Percentiles rank a stretch among this genome's conserved stretches.
These are phyloP conservation scores for Peromyscus melanophrys DNA, from an alignment of 2,797 vertebrate genomes.

Conservation along the genomic window DNA sequence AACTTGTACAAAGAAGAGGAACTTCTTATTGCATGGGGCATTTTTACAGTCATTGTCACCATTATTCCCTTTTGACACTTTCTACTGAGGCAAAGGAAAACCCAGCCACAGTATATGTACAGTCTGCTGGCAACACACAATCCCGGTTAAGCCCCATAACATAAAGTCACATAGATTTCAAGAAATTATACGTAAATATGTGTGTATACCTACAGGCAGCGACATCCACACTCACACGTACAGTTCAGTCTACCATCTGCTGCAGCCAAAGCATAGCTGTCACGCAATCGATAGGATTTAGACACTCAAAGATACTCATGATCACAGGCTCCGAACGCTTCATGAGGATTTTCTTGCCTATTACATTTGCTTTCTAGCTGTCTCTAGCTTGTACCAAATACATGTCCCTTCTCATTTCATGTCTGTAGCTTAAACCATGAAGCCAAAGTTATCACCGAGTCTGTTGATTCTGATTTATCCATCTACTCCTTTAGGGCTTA, in stretches of 20 bases:
- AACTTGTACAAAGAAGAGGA: neutral
- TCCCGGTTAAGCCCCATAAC: neutral
- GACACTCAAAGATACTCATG: neutral
- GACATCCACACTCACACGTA: fast-evolving
- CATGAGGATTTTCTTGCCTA: neutral
- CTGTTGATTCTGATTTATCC: neutral
- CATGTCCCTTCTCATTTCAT: neutral
- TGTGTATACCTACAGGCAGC: neutral
- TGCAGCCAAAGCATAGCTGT: neutral
- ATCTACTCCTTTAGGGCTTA: constrained; percentile 5
- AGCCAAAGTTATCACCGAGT: neutral
- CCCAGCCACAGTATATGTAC: neutral
- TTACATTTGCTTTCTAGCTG: neutral
- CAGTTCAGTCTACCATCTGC: neutral
- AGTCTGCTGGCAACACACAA: neutral
- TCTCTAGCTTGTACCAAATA: neutral
- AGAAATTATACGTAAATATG: neutral
- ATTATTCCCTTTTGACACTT: constrained; percentile 54
- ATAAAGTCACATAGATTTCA: neutral
- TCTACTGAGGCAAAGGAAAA: neutral
- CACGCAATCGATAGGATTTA: neutral
- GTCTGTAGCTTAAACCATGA: neutral
- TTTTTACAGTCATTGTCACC: neutral
- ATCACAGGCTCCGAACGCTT: neutral
- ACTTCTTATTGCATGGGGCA: fast-evolving